phyloP scores from a whole-genome alignment of 1,140 invertebrate genomes.

The Dreissena rostriformis region DNA sequence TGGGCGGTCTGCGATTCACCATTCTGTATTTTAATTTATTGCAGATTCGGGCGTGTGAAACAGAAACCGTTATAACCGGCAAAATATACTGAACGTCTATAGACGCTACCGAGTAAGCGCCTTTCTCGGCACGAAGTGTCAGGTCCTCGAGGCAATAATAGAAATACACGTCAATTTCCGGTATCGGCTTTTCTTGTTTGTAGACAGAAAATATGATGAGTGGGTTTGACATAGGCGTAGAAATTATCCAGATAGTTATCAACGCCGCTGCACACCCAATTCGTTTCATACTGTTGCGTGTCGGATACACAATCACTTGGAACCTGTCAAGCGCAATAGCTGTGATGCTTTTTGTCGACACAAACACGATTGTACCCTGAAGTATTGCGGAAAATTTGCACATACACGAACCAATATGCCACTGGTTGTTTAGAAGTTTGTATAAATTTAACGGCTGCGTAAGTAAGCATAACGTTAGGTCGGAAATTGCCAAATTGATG shows the following conservation, averaged over 20 bases:
- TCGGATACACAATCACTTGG: constrained; percentile 93
- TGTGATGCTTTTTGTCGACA: constrained; percentile 94
- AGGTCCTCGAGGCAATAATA: constrained; percentile 80
- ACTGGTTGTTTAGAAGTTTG: constrained; percentile 85
- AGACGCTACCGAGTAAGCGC: constrained; percentile 91
- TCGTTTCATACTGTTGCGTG: constrained; percentile 88
- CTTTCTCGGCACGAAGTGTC: constrained; percentile 85
- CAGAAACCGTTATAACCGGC: constrained; percentile 90
- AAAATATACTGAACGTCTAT: constrained; percentile 92
- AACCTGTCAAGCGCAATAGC: constrained; percentile 93
- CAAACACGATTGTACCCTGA: constrained; percentile 93
- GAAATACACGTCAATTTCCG: constrained; percentile 84
- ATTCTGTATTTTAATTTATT: constrained; percentile 83
- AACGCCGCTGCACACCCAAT: constrained; percentile 89
- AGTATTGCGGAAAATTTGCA: constrained; percentile 92
- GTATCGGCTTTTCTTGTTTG: constrained; percentile 69
- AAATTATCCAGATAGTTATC: constrained; percentile 89
- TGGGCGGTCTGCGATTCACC: constrained; percentile 70
- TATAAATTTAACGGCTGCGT: constrained; percentile 93
- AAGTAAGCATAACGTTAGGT: constrained; percentile 91
- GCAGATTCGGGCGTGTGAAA: constrained; percentile 85
- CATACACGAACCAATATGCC: constrained; percentile 81
- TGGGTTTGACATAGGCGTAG: constrained; percentile 89
- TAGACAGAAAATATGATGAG: constrained; percentile 88
- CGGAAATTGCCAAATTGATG: constrained; percentile 93